These are phyloP conservation scores for Pandemis cinnamomeana DNA, from an alignment of 2,888 invertebrate species.

Conservation along the genomic window DNA sequence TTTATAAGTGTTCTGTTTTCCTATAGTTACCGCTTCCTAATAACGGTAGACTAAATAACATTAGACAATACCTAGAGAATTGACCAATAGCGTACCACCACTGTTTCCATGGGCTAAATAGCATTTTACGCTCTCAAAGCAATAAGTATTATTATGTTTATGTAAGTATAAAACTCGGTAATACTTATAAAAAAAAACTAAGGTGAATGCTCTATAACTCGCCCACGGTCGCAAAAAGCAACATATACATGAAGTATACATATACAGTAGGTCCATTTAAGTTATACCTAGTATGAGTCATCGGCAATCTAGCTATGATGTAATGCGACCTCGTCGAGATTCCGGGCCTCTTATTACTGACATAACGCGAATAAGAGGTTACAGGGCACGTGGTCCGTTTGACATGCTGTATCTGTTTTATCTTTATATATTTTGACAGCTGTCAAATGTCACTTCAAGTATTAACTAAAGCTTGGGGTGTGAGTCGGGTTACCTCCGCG, in stretches of 20 bases:
- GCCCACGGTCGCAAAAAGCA: conserved; percentile 15
- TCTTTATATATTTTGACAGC: background rate
- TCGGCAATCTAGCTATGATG: conserved; percentile 53
- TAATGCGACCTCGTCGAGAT: conserved; percentile 49
- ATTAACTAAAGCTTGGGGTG: too few species aligned
- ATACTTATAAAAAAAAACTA: background rate
- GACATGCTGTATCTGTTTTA: background rate
- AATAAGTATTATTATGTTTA: too few species aligned
- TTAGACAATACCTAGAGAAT: too few species aligned
- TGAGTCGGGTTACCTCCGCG: too few species aligned
- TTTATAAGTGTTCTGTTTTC: too few species aligned
- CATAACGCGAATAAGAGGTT: conserved; percentile 19
- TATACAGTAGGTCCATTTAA: conserved; percentile 16
- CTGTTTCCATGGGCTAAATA: too few species aligned
- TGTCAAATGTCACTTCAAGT: background rate
- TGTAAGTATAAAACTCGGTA: background rate
- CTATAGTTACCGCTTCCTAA: too few species aligned
- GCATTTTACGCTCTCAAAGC: too few species aligned
- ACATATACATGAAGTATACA: background rate
- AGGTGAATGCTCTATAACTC: conserved; percentile 15
- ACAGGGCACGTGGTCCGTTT: conserved; percentile 1
- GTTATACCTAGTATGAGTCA: conserved; percentile 25
- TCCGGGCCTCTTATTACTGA: conserved; percentile 50
- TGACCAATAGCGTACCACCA: too few species aligned
- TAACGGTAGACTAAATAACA: too few species aligned